A percentile compares a stretch with the other conserved stretches of the same genome.
phyloP scores from a whole-genome alignment of 2,113 vertebrate genomes.

The Pollimyrus isidori region DNA sequence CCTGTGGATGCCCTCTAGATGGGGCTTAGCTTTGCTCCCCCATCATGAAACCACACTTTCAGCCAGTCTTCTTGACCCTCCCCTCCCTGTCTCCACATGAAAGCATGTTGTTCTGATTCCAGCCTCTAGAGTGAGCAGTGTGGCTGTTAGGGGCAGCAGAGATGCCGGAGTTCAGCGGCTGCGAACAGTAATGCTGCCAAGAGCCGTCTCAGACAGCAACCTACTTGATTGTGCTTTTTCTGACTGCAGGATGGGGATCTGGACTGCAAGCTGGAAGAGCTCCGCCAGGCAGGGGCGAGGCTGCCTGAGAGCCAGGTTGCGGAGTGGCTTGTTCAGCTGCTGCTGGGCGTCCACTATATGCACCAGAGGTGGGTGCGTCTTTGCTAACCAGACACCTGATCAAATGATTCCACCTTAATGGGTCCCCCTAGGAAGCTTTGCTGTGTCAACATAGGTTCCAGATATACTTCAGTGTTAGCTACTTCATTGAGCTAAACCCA shows the following conservation, averaged over 20 bases:
- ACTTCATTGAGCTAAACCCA: not conserved
- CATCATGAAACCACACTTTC: not conserved
- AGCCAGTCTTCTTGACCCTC: not conserved
- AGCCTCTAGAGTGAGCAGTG: not conserved
- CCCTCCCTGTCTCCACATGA: not conserved
- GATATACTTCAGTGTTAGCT: not conserved
- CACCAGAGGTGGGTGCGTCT: conserved; percentile 65
- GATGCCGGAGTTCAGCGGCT: not conserved
- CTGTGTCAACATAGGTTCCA: not conserved
- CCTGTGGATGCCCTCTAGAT: not conserved
- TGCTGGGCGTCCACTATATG: conserved; percentile 76
- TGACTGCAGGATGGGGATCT: conserved; percentile 71
- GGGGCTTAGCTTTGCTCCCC: not conserved
- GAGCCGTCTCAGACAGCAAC: not conserved
- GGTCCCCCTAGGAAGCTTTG: not conserved
- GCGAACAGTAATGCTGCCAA: not conserved
- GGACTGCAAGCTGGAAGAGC: conserved; percentile 70
- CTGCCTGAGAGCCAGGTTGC: conserved; percentile 65
- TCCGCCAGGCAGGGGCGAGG: conserved; percentile 53
- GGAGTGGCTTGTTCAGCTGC: conserved; percentile 74
- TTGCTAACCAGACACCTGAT: not conserved
- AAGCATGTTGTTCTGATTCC: not conserved
- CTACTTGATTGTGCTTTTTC: conserved; percentile 3
- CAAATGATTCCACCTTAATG: not conserved
- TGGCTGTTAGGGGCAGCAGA: not conserved